Percentiles rank a stretch among this genome's conserved stretches.
Evolutionary conservation across 2,113 vertebrate genomes (phyloP).

Genomic region (Cephalopholis sonnerati): DNA sequence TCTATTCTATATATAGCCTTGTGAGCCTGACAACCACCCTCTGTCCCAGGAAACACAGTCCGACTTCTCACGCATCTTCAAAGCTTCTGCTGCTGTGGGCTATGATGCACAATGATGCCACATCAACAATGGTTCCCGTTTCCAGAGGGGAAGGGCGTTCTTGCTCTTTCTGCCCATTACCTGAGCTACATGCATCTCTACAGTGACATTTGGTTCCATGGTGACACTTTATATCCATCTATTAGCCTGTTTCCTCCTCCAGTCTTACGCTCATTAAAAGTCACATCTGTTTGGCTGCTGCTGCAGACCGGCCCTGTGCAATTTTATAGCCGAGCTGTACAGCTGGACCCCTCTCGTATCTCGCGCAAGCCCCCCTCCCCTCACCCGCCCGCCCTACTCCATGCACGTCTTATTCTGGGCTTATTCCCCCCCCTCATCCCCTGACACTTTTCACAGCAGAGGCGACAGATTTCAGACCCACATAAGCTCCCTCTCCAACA

Average conservation of each 20-base stretch:
- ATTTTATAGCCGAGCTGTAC: slow-evolving; percentile 55
- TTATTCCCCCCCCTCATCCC: slow-evolving; percentile 28
- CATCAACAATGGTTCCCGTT: slow-evolving; percentile 25
- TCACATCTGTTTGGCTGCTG: slow-evolving; percentile 75
- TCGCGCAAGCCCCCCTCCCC: slow-evolving; percentile 16
- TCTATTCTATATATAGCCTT: background rate
- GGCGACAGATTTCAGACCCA: slow-evolving; percentile 31
- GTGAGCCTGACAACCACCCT: slow-evolving; percentile 12
- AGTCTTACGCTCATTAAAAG: slow-evolving; percentile 72
- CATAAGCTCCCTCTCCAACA: slow-evolving; percentile 43
- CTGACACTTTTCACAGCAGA: slow-evolving; percentile 54
- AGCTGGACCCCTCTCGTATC: slow-evolving; percentile 67
- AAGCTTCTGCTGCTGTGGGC: slow-evolving; percentile 6
- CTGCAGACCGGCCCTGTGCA: slow-evolving; percentile 37
- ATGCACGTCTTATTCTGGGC: slow-evolving; percentile 28
- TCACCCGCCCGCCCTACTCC: background rate
- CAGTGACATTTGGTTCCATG: slow-evolving; percentile 62
- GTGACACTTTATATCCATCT: slow-evolving; percentile 65
- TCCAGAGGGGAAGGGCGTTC: slow-evolving; percentile 45
- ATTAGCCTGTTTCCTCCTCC: slow-evolving; percentile 76
- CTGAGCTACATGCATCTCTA: slow-evolving; percentile 38
- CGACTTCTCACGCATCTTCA: slow-evolving; percentile 21
- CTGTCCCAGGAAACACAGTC: background rate
- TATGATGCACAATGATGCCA: slow-evolving; percentile 20
- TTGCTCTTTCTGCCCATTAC: slow-evolving; percentile 49